A percentile compares a stretch with the other conserved stretches of the same genome.
These are phyloP conservation scores for Hirudo medicinalis DNA, from an alignment of 1,140 invertebrate species.

Conservation along the genomic window DNA sequence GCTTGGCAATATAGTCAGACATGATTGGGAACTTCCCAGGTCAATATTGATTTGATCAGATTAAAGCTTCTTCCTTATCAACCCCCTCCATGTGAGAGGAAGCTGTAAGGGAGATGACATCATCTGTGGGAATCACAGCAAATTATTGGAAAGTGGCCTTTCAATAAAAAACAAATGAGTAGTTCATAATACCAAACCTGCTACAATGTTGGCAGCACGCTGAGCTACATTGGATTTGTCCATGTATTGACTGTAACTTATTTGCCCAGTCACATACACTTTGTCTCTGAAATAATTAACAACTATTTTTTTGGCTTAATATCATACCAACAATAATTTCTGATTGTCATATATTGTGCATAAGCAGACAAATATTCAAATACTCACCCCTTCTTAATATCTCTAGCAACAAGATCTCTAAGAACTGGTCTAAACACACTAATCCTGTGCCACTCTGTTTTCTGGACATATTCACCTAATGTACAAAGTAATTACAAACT, in stretches of 20 bases:
- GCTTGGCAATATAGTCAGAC: too few relatives aligned
- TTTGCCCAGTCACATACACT: conserved; percentile 63
- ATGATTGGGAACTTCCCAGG: too few relatives aligned
- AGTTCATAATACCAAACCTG: neutral
- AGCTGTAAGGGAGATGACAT: too few relatives aligned
- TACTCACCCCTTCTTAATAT: conserved; percentile 57
- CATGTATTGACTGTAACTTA: conserved; percentile 72
- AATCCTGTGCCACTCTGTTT: conserved; percentile 68
- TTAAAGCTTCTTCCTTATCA: too few relatives aligned
- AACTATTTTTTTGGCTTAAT: neutral
- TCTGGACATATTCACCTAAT: conserved; percentile 56
- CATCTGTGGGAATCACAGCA: too few relatives aligned
- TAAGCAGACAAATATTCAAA: neutral
- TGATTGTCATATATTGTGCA: too few relatives aligned
- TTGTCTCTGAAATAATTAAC: conserved; percentile 48
- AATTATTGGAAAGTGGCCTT: too few relatives aligned
- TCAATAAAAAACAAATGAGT: too few relatives aligned
- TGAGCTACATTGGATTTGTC: conserved; percentile 34
- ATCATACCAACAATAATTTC: too few relatives aligned
- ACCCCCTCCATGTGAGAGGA: too few relatives aligned
- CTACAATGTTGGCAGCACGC: conserved; percentile 6
- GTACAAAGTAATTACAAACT: conserved; percentile 6
- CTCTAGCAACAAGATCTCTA: conserved; percentile 60
- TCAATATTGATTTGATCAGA: too few relatives aligned
- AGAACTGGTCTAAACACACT: conserved; percentile 72